Base-by-base conservation (phyloP, 2,113 vertebrate species). In the Dicentrarchus labrax region DNA sequence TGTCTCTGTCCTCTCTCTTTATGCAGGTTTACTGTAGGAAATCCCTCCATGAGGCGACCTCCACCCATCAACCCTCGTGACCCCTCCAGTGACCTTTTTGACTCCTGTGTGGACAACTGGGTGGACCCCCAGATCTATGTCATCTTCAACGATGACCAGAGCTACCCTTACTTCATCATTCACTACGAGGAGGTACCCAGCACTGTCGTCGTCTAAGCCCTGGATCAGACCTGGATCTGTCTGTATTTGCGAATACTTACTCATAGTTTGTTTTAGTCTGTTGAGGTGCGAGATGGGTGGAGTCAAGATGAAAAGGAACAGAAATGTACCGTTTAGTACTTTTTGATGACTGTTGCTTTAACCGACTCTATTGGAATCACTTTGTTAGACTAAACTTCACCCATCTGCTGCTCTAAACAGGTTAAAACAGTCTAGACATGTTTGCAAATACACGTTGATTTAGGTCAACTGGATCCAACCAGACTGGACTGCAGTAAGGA, bases 81-180 rank as follows among this genome's bases (percentile, higher is more conserved):
- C 90, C 82, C 98, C 67, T 98, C 98, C 92, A 99, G 98, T 48
- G 98, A 99, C 95, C 96, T 99, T 22, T 99, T 97, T 22, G 98
- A 99, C 96, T 99, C 98, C 21, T 99, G 98, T 15, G 98, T 99
- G 94, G 98, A 99, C 96, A 99, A 99, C 95, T 98, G 95, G 94
- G 96, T 99, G 75, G 98, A 99, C 93, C 98, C 98, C 45, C 98
- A 99, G 95, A 99, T 99, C 90, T 99, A 98, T 68, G 98, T 99
- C 89, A 99, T 99, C 93, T 99, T 99, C 92, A 99, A 99, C 2
- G 98, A 99, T 0, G 98, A 99, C 85, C 98, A 99, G 97, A 99
- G 98, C 94, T 99, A 99, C 90, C 98, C 98, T 2, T 99, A 99
- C 92, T 99, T 99, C 78, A 98, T 99, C 88, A 98, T 99, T 86